Evolutionary conservation across 1,140 invertebrate genomes (phyloP).

Genomic region (Maconellicoccus hirsutus): DNA sequence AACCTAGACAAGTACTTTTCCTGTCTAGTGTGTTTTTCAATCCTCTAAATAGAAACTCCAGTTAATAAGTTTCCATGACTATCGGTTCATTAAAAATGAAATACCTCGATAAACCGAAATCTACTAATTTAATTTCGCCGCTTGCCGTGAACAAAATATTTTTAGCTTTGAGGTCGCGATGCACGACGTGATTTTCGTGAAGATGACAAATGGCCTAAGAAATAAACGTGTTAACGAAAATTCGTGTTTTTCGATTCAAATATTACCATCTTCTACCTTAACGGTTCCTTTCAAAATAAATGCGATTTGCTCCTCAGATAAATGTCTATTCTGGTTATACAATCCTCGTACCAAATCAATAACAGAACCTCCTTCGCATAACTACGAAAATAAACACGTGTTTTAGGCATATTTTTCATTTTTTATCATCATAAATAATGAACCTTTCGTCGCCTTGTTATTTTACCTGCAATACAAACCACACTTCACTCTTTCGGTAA

Average conservation of each 20-base stretch:
- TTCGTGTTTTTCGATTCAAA: background rate
- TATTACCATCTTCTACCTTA: constrained; percentile 43
- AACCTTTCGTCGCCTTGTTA: background rate
- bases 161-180: constrained; percentile 72
- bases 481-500: constrained; percentile 61
- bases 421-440: no score
- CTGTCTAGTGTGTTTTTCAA: constrained; percentile 58
- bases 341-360: constrained; percentile 63
- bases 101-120: constrained; percentile 68
- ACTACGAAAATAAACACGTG: constrained; percentile 41
- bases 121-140: constrained; percentile 69
- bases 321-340: constrained; percentile 50
- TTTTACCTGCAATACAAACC: constrained; percentile 80
- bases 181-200: constrained; percentile 74
- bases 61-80: background rate
- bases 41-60: constrained; percentile 39
- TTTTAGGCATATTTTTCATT: background rate
- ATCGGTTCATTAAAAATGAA: background rate
- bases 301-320: constrained; percentile 74
- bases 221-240: background rate
- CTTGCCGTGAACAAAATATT: constrained; percentile 76
- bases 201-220: constrained; percentile 59
- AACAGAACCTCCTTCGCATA: constrained; percentile 67
- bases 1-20: constrained; percentile 62
- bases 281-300: constrained; percentile 75